Percentiles rank a stretch among this genome's conserved stretches.
phyloP scores from a whole-genome alignment of 53 echinoderm and acorn worm genomes.

The Hippasteria phrygiana region DNA sequence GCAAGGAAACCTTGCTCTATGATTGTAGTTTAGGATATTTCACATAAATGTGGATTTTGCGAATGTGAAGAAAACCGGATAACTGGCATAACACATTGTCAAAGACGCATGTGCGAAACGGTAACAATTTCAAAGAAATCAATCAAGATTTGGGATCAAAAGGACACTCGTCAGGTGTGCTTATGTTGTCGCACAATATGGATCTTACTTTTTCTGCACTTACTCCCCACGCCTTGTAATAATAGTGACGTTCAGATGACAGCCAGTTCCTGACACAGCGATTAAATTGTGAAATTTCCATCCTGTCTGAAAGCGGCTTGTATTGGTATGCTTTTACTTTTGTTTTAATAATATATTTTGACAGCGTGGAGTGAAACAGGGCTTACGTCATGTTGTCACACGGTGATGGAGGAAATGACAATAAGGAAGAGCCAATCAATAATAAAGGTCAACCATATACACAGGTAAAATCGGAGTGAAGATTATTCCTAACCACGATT shows the following conservation, averaged over 20 bases:
- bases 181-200: constrained; percentile 6
- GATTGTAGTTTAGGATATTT: too few species aligned
- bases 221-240: constrained; percentile 21
- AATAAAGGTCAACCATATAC: constrained; percentile 42
- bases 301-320: not conserved
- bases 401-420: constrained; percentile 52
- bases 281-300: not conserved
- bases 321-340: constrained; percentile 24
- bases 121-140: not conserved
- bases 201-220: constrained; percentile 17
- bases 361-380: not conserved
- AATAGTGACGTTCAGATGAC: not conserved
- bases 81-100: not conserved
- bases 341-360: not conserved
- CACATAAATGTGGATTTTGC: too few species aligned
- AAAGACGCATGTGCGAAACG: not conserved
- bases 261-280: not conserved
- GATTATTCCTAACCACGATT: not conserved
- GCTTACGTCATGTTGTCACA: constrained; percentile 45
- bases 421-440: constrained; percentile 63
- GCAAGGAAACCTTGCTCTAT: too few species aligned
- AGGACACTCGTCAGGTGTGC: constrained; percentile 18
- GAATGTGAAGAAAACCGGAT: not conserved
- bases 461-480: constrained; percentile 8
- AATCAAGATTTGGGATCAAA: not conserved